Evolutionary conservation across 2,888 invertebrate species (phyloP), one percentile per base, ranked within the genome.

Genomic region (Chaetogeoica ovagalla): DNA sequence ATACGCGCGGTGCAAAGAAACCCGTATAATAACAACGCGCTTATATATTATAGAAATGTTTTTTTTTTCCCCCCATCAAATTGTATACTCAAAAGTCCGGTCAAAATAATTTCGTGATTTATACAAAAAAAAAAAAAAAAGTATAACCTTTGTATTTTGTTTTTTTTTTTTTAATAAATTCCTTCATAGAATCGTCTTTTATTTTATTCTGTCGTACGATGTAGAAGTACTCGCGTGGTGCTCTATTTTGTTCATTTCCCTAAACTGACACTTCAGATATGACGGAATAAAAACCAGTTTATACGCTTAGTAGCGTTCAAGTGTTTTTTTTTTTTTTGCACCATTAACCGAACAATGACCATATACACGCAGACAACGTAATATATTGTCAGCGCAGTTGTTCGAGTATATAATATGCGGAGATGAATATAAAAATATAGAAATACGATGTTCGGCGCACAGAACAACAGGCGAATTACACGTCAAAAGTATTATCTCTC

Each of bases 261-360:
- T n/a, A 52, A 69, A 69, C 60, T 21, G 62, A 70, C 55, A 62
- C 62, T 70, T 59, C 37, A 62, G 62, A 30, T 30, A 30, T 30
- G 43, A 77, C 39, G 57, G 21, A 52, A 69, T n/a, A 30, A 68
- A 69, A 77, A 77, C 62, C 77, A 55, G 77, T 77, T 70, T 77
- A n/a, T 30, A 30, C 30, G 21, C 39, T 0, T 72, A 55, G 19
- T 66, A 57, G 65, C 43, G 65, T 66, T 66, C 19, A 21, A 79
- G 77, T 79, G 77, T 30, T 30, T 30, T 30, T 30, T 30, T 30
- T 30, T 30, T 71, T 79, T 77, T 79, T 79, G 77, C 77, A 70
- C 70, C 63, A 63, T 63, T 71, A 79, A 63, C 77, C 77, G 23
- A 43, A 79, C 70, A 79, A 79, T 70, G 52, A 37, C n/a, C 69